phyloP scores from a whole-genome alignment of 2,113 vertebrate species.

The Elgaria multicarinata region DNA sequence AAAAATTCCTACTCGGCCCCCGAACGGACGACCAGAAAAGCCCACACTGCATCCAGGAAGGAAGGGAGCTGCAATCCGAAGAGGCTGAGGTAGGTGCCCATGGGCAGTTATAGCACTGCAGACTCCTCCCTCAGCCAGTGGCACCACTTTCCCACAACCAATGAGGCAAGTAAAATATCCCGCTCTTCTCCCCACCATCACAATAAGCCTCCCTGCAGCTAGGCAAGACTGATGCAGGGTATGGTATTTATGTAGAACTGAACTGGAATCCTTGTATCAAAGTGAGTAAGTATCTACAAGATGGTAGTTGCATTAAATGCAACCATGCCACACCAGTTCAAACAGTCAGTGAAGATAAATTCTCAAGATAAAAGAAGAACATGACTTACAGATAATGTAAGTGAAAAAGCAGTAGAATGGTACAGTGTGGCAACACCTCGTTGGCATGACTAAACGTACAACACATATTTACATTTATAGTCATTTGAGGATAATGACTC shows the following conservation, averaged over 20 bases:
- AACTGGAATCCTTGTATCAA: slow-evolving; percentile 73
- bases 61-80: no score
- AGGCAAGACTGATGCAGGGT: no score
- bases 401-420: slow-evolving; percentile 73
- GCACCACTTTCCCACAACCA: no score
- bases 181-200: no score
- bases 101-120: no score
- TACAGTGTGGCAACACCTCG: slow-evolving; percentile 65
- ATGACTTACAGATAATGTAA: slow-evolving; percentile 62
- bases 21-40: no score
- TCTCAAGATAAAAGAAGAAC: slow-evolving; percentile 72
- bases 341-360: slow-evolving; percentile 34
- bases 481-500: slow-evolving; percentile 73
- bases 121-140: no score
- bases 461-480: slow-evolving; percentile 76
- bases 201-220: no score
- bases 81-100: no score
- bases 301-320: neutral
- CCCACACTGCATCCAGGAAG: no score
- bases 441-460: slow-evolving; percentile 74
- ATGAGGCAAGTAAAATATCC: no score
- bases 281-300: slow-evolving; percentile 26
- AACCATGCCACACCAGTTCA: neutral
- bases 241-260: slow-evolving; percentile 73
- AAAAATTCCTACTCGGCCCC: no score